phyloP scores from a whole-genome alignment of 2,797 vertebrate species.

The Alfaro cultratus region DNA sequence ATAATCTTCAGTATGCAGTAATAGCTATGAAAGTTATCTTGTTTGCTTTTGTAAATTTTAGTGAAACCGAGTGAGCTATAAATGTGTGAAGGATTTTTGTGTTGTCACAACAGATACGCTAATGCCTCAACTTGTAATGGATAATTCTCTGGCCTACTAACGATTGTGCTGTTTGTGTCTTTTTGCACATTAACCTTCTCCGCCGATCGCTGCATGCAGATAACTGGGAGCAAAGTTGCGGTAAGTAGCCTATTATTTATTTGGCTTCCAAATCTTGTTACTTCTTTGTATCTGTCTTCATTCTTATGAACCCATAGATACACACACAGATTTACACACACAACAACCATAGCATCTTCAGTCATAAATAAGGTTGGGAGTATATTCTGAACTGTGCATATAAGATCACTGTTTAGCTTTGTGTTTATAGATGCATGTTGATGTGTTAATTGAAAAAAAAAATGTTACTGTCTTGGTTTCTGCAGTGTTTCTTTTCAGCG shows the following conservation, averaged over 20 bases:
- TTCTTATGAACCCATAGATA: conserved; percentile 22
- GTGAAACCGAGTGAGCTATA: conserved; percentile 43
- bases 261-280: conserved; percentile 69
- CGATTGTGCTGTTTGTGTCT: conserved; percentile 92
- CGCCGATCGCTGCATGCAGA: conserved; percentile 98
- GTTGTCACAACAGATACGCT: conserved; percentile 72
- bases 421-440: conserved; percentile 53
- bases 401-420: conserved; percentile 58
- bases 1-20: conserved; percentile 62
- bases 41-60: conserved; percentile 37
- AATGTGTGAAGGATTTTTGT: conserved; percentile 64
- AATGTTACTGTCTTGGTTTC: conserved; percentile 59
- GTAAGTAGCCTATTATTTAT: conserved; percentile 91
- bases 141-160: conserved; percentile 87
- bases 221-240: conserved; percentile 98
- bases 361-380: conserved; percentile 40
- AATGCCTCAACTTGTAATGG: conserved; percentile 79
- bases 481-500: conserved; percentile 61
- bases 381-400: conserved; percentile 47
- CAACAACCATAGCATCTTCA: conserved; percentile 17
- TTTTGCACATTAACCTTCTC: conserved; percentile 93
- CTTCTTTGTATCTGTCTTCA: conserved; percentile 54
- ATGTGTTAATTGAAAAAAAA: conserved; percentile 70
- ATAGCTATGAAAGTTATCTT: conserved; percentile 39
- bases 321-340: conserved; percentile 17